Base-by-base conservation (phyloP, 2,113 vertebrate genomes). In the Theristicus caerulescens region DNA sequence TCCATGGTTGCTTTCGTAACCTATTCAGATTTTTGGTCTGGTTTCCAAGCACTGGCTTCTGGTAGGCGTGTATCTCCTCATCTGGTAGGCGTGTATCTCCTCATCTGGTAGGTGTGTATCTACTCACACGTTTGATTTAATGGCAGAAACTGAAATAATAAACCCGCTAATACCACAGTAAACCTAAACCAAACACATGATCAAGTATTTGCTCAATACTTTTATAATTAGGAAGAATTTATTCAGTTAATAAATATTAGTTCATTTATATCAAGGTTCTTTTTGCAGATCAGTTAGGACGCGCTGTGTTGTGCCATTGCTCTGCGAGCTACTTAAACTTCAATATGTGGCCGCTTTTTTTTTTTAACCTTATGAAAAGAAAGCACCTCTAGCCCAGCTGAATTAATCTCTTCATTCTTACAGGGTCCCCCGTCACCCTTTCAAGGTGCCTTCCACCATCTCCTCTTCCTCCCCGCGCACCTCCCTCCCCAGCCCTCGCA, bases 191-290 rank as follows among this genome's bases (percentile, higher is more conserved):
- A 25, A 47, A 7, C 11, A 18, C 0, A 2, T 2, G 7, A 36
- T 46, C 1, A 0, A 80, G 46, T 31, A 24, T 20, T 61, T 65
- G 49, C 59, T 61, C 0, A 0, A 0, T 47, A 8, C 0, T 0
- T 65, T 72, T 54, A 2, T 24, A 59, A 31, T 7, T 10, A 9
- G 29, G 27, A 38, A 36, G 34, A 64, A 62, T 10, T 80, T 20
- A 54, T 18, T 66, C 21, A 3, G 72, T 59, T 80, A 42, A 16
- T n/a, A 51, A 61, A 62, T 18, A 10, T 26, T 36, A 51, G 20
- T n/a, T 91, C 3, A 7, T 66, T 82, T 47, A 0, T 27, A 13
- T 44, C 10, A 4, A 34, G 51, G 12, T 0, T 0, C 16, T 22
- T 26, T 44, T 46, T 36, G 3, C n/a, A 16, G 42, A 19, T 14